phyloP scores from a whole-genome alignment of 2,113 vertebrate species.

The Phalacrocorax aristotelis region DNA sequence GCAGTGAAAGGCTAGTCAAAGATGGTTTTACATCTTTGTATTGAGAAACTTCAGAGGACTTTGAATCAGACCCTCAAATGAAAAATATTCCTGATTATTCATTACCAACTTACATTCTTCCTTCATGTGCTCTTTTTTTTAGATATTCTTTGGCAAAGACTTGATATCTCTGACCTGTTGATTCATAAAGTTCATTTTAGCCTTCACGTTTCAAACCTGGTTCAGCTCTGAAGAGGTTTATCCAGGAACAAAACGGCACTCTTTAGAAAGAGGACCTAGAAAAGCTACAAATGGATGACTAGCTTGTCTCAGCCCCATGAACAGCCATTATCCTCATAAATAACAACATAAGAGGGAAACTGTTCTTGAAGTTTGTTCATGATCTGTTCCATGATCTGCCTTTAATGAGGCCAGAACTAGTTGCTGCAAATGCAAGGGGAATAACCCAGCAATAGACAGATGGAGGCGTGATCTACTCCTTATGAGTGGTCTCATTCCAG shows the following conservation, averaged over 20 bases:
- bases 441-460: neutral
- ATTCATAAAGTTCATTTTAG: neutral
- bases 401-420: neutral
- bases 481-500: neutral
- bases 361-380: neutral
- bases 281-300: neutral
- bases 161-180: neutral
- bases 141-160: too few species aligned
- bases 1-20: neutral
- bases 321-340: neutral
- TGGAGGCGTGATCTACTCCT: neutral
- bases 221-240: neutral
- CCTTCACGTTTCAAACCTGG: neutral
- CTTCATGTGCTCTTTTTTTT: too few species aligned
- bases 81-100: neutral
- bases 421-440: neutral
- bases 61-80: neutral
- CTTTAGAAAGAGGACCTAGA: neutral
- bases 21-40: rapidly evolving
- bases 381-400: neutral
- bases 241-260: neutral
- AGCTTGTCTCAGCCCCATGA: neutral
- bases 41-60: neutral
- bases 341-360: neutral
- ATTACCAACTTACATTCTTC: neutral